Evolutionary conservation across 1,140 invertebrate genomes (phyloP).

Genomic region (Schlechtendalia chinensis): DNA sequence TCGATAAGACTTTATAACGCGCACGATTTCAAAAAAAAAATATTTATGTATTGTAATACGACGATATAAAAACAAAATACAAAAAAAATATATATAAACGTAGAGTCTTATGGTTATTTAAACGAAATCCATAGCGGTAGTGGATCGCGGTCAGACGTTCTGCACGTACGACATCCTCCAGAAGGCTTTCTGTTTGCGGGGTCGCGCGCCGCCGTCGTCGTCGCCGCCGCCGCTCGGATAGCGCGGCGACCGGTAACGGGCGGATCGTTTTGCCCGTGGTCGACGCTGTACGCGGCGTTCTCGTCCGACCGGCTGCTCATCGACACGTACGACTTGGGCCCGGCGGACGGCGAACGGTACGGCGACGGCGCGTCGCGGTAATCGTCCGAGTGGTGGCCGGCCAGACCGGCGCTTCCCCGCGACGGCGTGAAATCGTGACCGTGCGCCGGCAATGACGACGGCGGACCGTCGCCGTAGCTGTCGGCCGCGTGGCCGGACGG

Average conservation of each 20-base stretch:
- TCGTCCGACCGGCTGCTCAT: constrained; percentile 22
- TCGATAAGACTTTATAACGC: not conserved
- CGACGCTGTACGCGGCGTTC: not conserved
- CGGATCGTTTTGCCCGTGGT: not conserved
- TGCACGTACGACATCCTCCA: constrained; percentile 39
- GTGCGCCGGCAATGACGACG: not conserved
- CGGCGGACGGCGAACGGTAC: not conserved
- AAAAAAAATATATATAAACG: not conserved
- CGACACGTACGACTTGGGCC: constrained; percentile 49
- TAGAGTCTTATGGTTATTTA: constrained; percentile 3
- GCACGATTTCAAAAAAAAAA: not conserved
- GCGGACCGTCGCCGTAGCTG: not conserved
- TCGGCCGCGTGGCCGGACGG: not conserved
- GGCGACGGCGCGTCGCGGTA: not conserved
- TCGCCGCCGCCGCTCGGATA: not conserved
- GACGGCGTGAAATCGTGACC: not conserved
- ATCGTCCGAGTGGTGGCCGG: not conserved
- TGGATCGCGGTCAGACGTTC: not conserved
- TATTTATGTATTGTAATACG: not conserved
- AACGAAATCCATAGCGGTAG: not conserved
- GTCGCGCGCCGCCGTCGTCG: not conserved
- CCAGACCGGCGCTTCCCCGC: not conserved
- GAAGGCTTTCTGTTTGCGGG: not conserved
- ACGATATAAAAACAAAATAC: too few relatives aligned
- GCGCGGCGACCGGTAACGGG: not conserved